These are phyloP conservation scores for Eupelmus urozonus DNA, from an alignment of 2,888 invertebrate genomes.

Conservation along the genomic window DNA sequence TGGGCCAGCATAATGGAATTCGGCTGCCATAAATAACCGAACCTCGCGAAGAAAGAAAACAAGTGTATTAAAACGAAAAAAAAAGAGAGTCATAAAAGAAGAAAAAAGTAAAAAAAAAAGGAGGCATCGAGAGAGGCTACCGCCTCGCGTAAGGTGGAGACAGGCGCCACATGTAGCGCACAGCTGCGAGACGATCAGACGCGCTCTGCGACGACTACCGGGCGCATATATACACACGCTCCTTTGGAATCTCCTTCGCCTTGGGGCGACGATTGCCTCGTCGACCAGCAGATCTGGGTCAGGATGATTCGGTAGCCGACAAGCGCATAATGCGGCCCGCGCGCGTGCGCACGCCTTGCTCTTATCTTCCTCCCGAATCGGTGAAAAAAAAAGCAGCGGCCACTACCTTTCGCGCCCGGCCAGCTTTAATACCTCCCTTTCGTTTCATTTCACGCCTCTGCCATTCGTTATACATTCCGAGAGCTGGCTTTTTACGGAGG, in stretches of 20 bases:
- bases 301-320: constrained; percentile 72
- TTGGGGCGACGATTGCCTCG: constrained; percentile 58
- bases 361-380: constrained; percentile 66
- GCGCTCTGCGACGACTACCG: background rate
- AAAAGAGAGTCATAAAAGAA: background rate
- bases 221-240: background rate
- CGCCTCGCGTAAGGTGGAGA: background rate
- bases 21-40: background rate
- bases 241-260: constrained; percentile 32
- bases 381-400: constrained; percentile 31
- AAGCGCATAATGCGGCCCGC: constrained; percentile 67
- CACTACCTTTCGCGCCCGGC: constrained; percentile 59
- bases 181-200: background rate
- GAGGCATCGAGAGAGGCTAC: background rate
- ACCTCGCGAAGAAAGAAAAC: background rate
- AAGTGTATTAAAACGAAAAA: background rate
- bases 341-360: constrained; percentile 40
- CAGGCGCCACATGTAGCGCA: constrained; percentile 5
- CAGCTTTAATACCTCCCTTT: constrained; percentile 61
- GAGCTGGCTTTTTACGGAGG: background rate
- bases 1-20: background rate
- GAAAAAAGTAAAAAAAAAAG: background rate
- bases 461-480: constrained; percentile 1
- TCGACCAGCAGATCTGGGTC: constrained; percentile 67
- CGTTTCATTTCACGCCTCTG: constrained; percentile 57